Base-by-base conservation (phyloP, 2,888 invertebrate genomes). In the Chymomyza procnemis region DNA sequence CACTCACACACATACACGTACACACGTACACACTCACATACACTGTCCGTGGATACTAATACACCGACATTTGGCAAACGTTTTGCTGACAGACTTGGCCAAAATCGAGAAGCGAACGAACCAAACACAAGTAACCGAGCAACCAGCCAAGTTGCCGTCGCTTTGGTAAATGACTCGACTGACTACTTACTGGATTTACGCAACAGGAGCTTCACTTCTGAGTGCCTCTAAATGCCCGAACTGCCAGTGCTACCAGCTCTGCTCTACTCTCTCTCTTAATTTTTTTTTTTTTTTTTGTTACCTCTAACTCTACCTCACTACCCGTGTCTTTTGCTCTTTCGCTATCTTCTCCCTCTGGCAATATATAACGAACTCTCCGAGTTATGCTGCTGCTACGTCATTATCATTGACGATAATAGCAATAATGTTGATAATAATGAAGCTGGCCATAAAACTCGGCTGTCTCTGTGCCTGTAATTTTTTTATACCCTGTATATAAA, bases 171-270 rank as follows among this genome's bases (percentile, higher is more conserved):
- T 74, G 71, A 71, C 74, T 71, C 73, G 72, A 78, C 69, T 73
- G 73, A 85, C 70, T 87, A 83, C 76, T 83, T 65, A 83, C 83
- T 87, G 83, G 85, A 69, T 87, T 83, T 83, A 83, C 83, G 83
- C 83, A 83, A 83, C 83, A 87, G 83, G 83, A 83, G 83, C 82
- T 55, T 67, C 65, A 73, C 78, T 75, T 50, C 52, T 47, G 26
- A 60, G 48, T 47, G 47, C 22, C 48, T 30, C 48, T 19, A 19
- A n/a, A 21, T 52, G 61, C 16, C 52, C 21, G 21, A n/a, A 5
- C 26, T 26, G 26, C 26, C 26, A 26, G 26, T 47, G 60, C 60
- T 60, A 48, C 60, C 48, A 57, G 47, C 16, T 55, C 56, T 56
- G 56, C 56, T 22, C 14, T 9, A n/a, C 22, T n/a, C 55, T 41